phyloP scores from a whole-genome alignment of 2,888 invertebrate genomes.

The Drosophila emarginata region DNA sequence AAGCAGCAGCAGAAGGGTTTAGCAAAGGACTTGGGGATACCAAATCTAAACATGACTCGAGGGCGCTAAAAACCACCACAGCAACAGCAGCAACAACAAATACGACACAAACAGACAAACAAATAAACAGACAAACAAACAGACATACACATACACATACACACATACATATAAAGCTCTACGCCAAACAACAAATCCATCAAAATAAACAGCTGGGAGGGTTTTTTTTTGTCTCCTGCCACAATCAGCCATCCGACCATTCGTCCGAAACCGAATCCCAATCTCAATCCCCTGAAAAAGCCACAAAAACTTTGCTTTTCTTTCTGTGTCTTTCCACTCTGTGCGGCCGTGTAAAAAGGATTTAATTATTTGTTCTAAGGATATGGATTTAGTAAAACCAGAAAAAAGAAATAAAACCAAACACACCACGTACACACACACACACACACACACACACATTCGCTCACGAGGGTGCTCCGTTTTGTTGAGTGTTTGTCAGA shows the following conservation, averaged over 20 bases:
- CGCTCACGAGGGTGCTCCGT: slow-evolving; percentile 31
- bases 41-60: slow-evolving; percentile 39
- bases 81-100: slow-evolving; percentile 45
- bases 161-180: slow-evolving; percentile 67
- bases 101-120: slow-evolving; percentile 75
- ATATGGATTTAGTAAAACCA: slow-evolving; percentile 45
- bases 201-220: slow-evolving; percentile 76
- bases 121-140: slow-evolving; percentile 56
- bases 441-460: background rate
- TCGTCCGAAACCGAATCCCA: slow-evolving; percentile 33
- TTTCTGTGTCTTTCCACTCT: slow-evolving; percentile 18
- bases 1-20: slow-evolving; percentile 18
- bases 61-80: slow-evolving; percentile 33
- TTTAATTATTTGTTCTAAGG: slow-evolving; percentile 81
- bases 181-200: slow-evolving; percentile 75
- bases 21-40: slow-evolving; percentile 25
- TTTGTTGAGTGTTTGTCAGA: slow-evolving; percentile 52
- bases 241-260: slow-evolving; percentile 24
- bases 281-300: slow-evolving; percentile 26
- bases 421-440: slow-evolving; percentile 9
- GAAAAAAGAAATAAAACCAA: slow-evolving; percentile 13
- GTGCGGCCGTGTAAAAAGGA: slow-evolving; percentile 79
- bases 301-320: slow-evolving; percentile 50
- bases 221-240: slow-evolving; percentile 43
- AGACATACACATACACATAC: slow-evolving; percentile 69